Base-by-base conservation (phyloP, 2,888 invertebrate genomes). In the Pharmacophagus antenor region DNA sequence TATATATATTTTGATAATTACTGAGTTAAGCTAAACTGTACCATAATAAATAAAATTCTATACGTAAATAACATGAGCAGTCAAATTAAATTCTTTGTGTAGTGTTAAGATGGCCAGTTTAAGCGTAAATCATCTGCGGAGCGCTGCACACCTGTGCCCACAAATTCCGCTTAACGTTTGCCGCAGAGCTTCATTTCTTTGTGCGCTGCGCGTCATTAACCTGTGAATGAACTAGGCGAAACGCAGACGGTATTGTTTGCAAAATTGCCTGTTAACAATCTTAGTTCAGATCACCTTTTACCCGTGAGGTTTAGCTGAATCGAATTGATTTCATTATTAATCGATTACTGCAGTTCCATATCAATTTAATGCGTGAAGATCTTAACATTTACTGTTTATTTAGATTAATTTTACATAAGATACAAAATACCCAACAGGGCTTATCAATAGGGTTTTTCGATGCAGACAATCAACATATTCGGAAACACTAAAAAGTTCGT, bases 211-310 rank as follows among this genome's bases (percentile, higher is more conserved):
- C 61, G 61, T 61, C 61, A 56, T 52, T 56, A 61, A 61, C 61
- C 61, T 61, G 56, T 61, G 61, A 61, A 61, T 27, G 61, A 56
- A 61, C 61, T 56, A 61, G 56, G 56, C 31, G 61, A 61, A 61
- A 56, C 52, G 61, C 52, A 61, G 61, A 52, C 52, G 10, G 52
- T 31, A 61, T 56, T 61, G 56, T 56, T 61, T 52, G 47, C 20
- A n/a, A 52, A 51, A 37, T 47, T 23, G 21, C 21, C 49, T 10
- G 47, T n/a, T 31, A 3, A 17, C 53, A 12, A 52, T 46, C 47
- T 41, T 17, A 12, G n/a, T 17, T n/a, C 1, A 8, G 55, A 18
- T 21, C 42, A 54, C 23, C 49, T 44, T 49, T 41, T 52, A 52
- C 25, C 20, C 21, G 25, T 17, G 42, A n/a, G 44, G n/a, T 44